Conservation (phyloP, 2,113 vertebrate species). For the Falcunculus frontatus region DNA sequence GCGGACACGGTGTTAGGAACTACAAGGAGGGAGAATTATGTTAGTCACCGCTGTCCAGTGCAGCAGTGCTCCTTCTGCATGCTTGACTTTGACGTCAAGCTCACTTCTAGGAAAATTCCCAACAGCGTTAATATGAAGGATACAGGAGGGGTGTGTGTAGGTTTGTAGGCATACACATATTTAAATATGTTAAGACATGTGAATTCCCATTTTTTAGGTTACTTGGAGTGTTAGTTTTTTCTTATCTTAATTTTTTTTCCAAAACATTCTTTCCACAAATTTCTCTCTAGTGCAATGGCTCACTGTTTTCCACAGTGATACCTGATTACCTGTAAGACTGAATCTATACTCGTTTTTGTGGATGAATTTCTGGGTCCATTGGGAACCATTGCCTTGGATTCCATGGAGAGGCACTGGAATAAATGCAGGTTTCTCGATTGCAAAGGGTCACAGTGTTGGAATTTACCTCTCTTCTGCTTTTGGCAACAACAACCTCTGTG, state of each 20-base stretch:
- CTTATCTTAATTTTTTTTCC: not conserved
- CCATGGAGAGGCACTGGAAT: not conserved
- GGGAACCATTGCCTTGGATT: not conserved
- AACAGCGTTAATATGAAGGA: rapidly evolving
- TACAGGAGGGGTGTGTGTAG: rapidly evolving
- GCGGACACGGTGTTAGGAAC: rapidly evolving
- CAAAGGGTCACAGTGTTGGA: constrained; percentile 23
- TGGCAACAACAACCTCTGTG: constrained; percentile 33
- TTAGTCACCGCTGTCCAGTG: rapidly evolving
- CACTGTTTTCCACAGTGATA: not conserved
- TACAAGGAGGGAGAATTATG: rapidly evolving
- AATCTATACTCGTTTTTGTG: not conserved
- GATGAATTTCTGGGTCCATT: not conserved
- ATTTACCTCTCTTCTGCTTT: constrained; percentile 41
- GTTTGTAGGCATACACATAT: not conserved
- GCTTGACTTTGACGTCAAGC: rapidly evolving
- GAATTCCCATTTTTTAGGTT: not conserved
- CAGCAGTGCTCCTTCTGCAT: rapidly evolving
- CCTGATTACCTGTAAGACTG: not conserved
- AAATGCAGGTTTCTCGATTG: not conserved
- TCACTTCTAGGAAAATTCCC: not conserved
- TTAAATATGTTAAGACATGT: not conserved
- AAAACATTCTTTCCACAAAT: not conserved
- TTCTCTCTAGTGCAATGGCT: not conserved
- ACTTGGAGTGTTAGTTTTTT: not conserved